phyloP scores from a whole-genome alignment of 2,888 invertebrate genomes.

The Gonocerus acuteangulatus region DNA sequence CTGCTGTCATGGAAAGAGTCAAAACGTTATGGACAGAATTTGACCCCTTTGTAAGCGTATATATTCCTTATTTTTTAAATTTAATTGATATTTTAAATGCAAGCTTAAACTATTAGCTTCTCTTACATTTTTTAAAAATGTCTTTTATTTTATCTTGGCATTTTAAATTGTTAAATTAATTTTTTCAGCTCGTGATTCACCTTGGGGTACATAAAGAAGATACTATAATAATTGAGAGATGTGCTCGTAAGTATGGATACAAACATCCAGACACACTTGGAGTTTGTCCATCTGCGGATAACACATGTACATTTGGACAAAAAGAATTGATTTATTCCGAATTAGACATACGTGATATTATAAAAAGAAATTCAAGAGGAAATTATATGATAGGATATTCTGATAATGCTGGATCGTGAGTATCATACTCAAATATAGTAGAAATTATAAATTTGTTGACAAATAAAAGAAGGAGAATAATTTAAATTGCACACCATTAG shows the following conservation, averaged over 20 bases:
- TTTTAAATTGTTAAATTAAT: no score
- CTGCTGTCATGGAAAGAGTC: not conserved
- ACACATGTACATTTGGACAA: not conserved
- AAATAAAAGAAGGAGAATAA: no score
- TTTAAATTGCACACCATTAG: no score
- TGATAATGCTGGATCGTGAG: constrained; percentile 8
- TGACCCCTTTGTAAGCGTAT: not conserved
- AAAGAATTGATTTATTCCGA: not conserved
- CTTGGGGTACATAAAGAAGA: not conserved
- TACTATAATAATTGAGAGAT: not conserved
- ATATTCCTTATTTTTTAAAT: not conserved
- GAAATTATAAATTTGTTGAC: not conserved
- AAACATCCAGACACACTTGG: not conserved
- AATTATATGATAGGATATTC: not conserved
- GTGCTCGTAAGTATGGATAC: not conserved
- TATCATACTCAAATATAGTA: not conserved
- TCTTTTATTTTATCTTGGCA: no score
- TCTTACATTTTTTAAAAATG: no score
- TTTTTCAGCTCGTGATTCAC: constrained; percentile 7
- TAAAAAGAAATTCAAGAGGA: not conserved
- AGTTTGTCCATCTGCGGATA: not conserved
- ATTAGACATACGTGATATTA: not conserved
- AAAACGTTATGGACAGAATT: not conserved
- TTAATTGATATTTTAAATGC: no score
- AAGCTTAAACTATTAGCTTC: no score